Base-by-base conservation (phyloP, 2,888 invertebrate genomes). In the Vanessa cardui region DNA sequence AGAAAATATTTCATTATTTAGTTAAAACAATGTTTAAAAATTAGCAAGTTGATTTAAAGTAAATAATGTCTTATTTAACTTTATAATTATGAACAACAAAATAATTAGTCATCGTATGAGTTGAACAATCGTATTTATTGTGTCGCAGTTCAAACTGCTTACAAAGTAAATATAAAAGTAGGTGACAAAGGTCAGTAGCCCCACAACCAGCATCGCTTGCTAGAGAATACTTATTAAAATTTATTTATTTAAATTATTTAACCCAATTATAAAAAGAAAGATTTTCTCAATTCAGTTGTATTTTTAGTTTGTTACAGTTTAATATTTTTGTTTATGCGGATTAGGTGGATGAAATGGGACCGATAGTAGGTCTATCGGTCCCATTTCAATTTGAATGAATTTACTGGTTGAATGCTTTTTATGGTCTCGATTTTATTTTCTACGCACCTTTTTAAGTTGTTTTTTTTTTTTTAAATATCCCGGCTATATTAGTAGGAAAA, bases 91-190 rank as follows among this genome's bases (percentile, higher is more conserved):
- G n/a, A 49, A 49, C 8, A 49, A 20, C n/a, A 20, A 46, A 20
- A 49, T 49, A 18, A 49, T 49, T 20, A 49, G 20, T 18, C 49
- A 49, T 49, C 18, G 18, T 20, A 49, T 49, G 18, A 20, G 49
- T 49, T 49, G 18, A 49, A 49, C 49, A 49, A 47, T 47, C 16
- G 6, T 18, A 7, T 49, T 18, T 8, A 20, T n/a, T 18, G 49
- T 18, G 49, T 49, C 49, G 49, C 18, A 49, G 7, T n/a, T 49
- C n/a, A 18, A 20, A 49, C 49, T 18, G 49, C 18, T 49, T 3
- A 49, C 49, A 49, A 49, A 18, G 49, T 20, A 49, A 49, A 49
- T 18, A 49, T 20, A 20, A 49, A 49, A 18, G 49, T 49, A 49
- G 49, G 49, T 49, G 18, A 18, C 18, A 18, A 49, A 49, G 49